Evolutionary conservation across 1,140 invertebrate genomes (phyloP), one percentile per base, ranked within the genome.

Genomic region (Coptotermes formosanus): DNA sequence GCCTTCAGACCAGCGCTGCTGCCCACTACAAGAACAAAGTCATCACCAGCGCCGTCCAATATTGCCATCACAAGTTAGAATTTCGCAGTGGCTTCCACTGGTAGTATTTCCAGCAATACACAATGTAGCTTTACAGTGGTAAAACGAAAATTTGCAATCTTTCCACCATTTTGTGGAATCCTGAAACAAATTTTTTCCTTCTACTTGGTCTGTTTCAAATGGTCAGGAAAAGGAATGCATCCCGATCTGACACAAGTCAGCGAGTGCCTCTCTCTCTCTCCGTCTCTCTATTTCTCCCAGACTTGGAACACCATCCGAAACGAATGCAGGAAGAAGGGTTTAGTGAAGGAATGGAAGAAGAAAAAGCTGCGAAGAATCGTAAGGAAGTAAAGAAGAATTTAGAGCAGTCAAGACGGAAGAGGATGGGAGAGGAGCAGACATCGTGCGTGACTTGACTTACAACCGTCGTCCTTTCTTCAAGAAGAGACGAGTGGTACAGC

Each of bases 171-270:
- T 75, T 75, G 25, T 8, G 25, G 64, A 4, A 25, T 75, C n/a
- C 64, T 75, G 64, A 75, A 25, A 75, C 64, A 75, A 75, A 75
- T 75, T 75, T 75, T n/a, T 75, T 75, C 25, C 64, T 75, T 75
- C 64, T 75, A 30, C 64, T 75, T 75, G 64, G 64, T n/a, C 64
- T 75, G 64, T 75, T 75, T 75, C 64, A 75, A 75, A 75, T 75
- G 64, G 64, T 30, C 6, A 7, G 64, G 25, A 75, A 75, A 75
- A 75, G 64, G 64, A 75, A 75, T 75, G 64, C 64, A 75, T 8
- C 6, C 64, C 64, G 64, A 75, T 75, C 64, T 75, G 64, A 75
- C 25, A 75, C 64, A 75, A 8, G 64, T 75, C 64, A 30, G 64
- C 7, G 64, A 75, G 64, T 30, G 6, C 25, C 64, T 30, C 64